Base-by-base conservation (phyloP, 2,113 vertebrate genomes). In the Phoenicopterus ruber region DNA sequence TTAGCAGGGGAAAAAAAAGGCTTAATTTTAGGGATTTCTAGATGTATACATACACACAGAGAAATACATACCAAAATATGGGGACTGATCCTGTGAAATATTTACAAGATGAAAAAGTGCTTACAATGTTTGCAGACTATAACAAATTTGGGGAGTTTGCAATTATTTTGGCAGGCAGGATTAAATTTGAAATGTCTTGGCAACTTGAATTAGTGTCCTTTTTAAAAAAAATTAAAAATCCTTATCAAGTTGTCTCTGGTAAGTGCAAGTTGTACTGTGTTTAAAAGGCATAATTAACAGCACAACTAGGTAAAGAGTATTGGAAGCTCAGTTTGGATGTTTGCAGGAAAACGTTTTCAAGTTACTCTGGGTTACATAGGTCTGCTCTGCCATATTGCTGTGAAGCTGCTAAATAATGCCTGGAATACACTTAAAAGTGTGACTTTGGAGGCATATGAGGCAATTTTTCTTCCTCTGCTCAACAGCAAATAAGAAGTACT, bases 1-100 rank as follows among this genome's bases (percentile, higher is more conserved):
- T 76, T 87, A 38, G 34, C 0, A 0, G 11, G 4, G 4, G 6
- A 13, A 3, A 5, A 3, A 9, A 6, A 4, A 38, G 15, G 6
- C 44, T 65, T 79, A 12, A 49, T 59, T 44, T 74, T 3, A 3
- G 9, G 4, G 0, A 3, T 63, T 87, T 96, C 50, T 80, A 26
- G 20, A 17, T 57, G 4, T 38, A 14, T 34, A 8, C 1, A 0
- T 29, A 16, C 29, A 50, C 17, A 34, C 1, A 15, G 65, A 74
- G 32, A 87, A 87, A n/a, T 71, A 20, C 24, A 12, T 73, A 28
- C 17, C 21, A 55, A 89, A 91, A 74, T 71, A 26, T 1, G 3
- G 17, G 20, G 34, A 40, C 25, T 72, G n/a, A 19, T 82, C 62
- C 32, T 40, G 8, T 83, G 66, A 69, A 65, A 59, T 72, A 63